phyloP scores from a whole-genome alignment of 2,888 invertebrate genomes.

The Ptycholaimellus sp. region DNA sequence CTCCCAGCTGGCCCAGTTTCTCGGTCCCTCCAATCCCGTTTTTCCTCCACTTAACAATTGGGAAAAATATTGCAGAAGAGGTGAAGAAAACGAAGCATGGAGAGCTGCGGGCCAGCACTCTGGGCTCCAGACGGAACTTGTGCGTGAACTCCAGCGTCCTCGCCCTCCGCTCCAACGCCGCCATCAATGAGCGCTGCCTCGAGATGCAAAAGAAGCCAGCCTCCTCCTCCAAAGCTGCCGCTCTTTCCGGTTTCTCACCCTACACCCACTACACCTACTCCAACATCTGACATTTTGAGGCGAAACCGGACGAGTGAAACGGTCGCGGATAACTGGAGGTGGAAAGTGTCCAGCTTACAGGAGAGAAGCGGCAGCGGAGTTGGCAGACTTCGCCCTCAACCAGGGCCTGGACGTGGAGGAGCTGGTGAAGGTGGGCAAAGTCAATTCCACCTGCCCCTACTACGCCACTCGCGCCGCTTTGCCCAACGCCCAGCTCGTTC shows the following conservation, averaged over 20 bases:
- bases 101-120: slow-evolving; percentile 16
- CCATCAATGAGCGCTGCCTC: slow-evolving; percentile 52
- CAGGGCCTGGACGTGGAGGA: slow-evolving; percentile 2
- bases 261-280: too few species aligned
- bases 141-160: slow-evolving; percentile 62
- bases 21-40: too few species aligned
- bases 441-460: slow-evolving; percentile 64
- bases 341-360: too few species aligned
- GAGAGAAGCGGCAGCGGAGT: too few species aligned
- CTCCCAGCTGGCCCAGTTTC: slow-evolving; percentile 82
- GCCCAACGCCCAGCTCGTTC: slow-evolving; percentile 46
- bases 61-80: too few species aligned
- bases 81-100: too few species aligned
- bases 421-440: slow-evolving; percentile 35
- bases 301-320: too few species aligned
- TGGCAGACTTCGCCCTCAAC: too few species aligned
- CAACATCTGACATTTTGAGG: too few species aligned
- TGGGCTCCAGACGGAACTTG: slow-evolving; percentile 37
- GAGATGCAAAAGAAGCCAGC: slow-evolving; percentile 21
- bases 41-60: too few species aligned
- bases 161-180: slow-evolving; percentile 43
- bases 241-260: too few species aligned
- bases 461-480: slow-evolving; percentile 61
- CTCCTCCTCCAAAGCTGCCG: not conserved
- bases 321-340: too few species aligned